Evolutionary conservation across 1,140 invertebrate genomes (phyloP).

Genomic region (Drosophila biarmipes): DNA sequence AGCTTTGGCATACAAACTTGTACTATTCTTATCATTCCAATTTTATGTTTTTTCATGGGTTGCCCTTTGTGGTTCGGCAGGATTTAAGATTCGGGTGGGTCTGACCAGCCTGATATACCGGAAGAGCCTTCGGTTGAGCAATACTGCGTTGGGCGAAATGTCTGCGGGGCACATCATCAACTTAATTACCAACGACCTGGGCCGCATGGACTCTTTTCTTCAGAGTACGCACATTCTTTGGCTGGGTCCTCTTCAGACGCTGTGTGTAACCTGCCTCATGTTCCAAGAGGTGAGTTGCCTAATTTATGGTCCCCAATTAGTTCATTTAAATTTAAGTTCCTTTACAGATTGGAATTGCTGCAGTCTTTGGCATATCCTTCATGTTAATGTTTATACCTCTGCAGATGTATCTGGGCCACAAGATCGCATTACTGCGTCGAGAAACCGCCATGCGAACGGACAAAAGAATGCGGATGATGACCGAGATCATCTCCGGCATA

Average conservation of each 20-base stretch:
- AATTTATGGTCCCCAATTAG: background rate
- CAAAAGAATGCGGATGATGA: slow-evolving; percentile 93
- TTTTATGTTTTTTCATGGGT: too few relatives aligned
- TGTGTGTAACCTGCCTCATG: slow-evolving; percentile 91
- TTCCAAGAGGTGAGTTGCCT: slow-evolving; percentile 85
- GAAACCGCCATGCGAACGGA: slow-evolving; percentile 91
- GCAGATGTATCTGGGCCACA: slow-evolving; percentile 91
- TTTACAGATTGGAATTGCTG: slow-evolving; percentile 88
- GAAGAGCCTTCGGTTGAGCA: slow-evolving; percentile 89
- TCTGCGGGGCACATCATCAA: slow-evolving; percentile 96
- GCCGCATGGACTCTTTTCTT: slow-evolving; percentile 88
- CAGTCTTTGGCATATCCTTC: slow-evolving; percentile 91
- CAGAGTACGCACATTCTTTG: slow-evolving; percentile 91
- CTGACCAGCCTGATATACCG: slow-evolving; percentile 92
- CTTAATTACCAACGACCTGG: slow-evolving; percentile 95
- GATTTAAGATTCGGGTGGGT: slow-evolving; percentile 91
- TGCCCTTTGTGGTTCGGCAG: slow-evolving; percentile 1
- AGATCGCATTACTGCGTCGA: slow-evolving; percentile 88
- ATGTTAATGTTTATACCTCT: slow-evolving; percentile 93
- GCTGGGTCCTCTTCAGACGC: slow-evolving; percentile 92
- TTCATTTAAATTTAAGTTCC: too few relatives aligned
- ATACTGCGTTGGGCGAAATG: slow-evolving; percentile 89
- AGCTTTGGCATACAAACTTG: too few relatives aligned
- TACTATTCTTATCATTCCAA: too few relatives aligned
- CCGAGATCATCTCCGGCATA: slow-evolving; percentile 94